phyloP scores from a whole-genome alignment of 2,888 invertebrate species.

The Rugalucina vietnamica region DNA sequence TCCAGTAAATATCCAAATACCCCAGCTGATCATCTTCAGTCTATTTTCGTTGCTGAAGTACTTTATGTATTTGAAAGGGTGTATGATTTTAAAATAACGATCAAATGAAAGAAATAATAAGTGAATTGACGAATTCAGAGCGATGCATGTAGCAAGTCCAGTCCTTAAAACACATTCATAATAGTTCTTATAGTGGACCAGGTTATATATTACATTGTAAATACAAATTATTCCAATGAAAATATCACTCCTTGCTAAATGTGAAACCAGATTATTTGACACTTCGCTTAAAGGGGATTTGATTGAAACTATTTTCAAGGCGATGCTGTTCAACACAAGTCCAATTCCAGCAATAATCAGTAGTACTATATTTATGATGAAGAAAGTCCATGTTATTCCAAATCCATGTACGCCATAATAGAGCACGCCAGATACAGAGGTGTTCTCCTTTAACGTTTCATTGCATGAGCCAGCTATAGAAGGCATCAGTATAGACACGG shows the following conservation, averaged over 20 bases:
- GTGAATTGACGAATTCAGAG: conserved; percentile 30
- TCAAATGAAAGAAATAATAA: conserved; percentile 36
- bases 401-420: conserved; percentile 38
- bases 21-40: conserved; percentile 5
- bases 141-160: conserved; percentile 20
- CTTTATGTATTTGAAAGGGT: conserved; percentile 20
- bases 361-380: conserved; percentile 18
- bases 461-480: no score
- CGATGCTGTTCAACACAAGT: conserved; percentile 10
- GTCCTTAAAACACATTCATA: conserved; percentile 41
- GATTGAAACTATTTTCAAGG: conserved; percentile 1
- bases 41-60: conserved; percentile 7
- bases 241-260: conserved; percentile 32
- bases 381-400: conserved; percentile 41
- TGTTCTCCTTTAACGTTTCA: no score
- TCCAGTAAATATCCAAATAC: conserved; percentile 7
- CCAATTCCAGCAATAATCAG: conserved; percentile 2
- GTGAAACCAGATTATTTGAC: conserved; percentile 31
- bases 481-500: no score
- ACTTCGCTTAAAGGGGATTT: conserved; percentile 20
- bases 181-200: conserved; percentile 46
- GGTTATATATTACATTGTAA: conserved; percentile 33
- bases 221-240: conserved; percentile 28
- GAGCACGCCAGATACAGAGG: no score
- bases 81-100: conserved; percentile 39